Base-by-base conservation (phyloP, 2,113 vertebrate genomes). In the Gymnarchus niloticus region DNA sequence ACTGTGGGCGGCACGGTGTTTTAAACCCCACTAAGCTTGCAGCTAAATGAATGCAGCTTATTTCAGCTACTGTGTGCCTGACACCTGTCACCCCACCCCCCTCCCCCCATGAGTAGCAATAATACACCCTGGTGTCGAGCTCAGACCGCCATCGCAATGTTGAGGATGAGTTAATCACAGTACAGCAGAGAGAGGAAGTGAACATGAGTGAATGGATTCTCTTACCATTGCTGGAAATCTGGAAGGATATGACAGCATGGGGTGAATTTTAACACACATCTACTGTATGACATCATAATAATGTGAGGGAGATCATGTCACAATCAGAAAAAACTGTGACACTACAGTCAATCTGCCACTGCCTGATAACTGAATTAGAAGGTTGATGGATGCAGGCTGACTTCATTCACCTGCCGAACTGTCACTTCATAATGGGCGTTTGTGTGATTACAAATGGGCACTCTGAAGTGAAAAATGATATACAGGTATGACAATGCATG, bases 281-380 rank as follows among this genome's bases (percentile, higher is more conserved):
- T 37, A n/a, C n/a, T n/a, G n/a, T n/a, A 33, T 73, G 65, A 73
- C 65, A 73, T 73, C 65, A 41, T 73, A 6, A 41, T 73, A 73
- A 73, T 73, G 17, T 17, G 3, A 73, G 65, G 2, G 65, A 19
- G 65, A 73, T 73, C 14, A 5, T 33, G 41, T n/a, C n/a, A n/a
- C n/a, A n/a, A n/a, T n/a, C n/a, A n/a, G n/a, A n/a, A n/a, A n/a
- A n/a, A n/a, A n/a, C n/a, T n/a, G n/a, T n/a, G n/a, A n/a, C n/a
- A n/a, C n/a, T n/a, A n/a, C n/a, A 41, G 37, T 78, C 46, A 46
- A 78, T 78, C 23, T 48, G 76, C 76, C 44, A 4, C 23, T 48
- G 44, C 78, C 41, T 54, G 48, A 54, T 52, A 82, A 33, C 48
- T 82, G 80, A 82, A 82, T 82, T 82, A 54, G 51, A 19, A 54